Evolutionary conservation across 2,888 invertebrate genomes (phyloP).

Genomic region (Alcis repandata): DNA sequence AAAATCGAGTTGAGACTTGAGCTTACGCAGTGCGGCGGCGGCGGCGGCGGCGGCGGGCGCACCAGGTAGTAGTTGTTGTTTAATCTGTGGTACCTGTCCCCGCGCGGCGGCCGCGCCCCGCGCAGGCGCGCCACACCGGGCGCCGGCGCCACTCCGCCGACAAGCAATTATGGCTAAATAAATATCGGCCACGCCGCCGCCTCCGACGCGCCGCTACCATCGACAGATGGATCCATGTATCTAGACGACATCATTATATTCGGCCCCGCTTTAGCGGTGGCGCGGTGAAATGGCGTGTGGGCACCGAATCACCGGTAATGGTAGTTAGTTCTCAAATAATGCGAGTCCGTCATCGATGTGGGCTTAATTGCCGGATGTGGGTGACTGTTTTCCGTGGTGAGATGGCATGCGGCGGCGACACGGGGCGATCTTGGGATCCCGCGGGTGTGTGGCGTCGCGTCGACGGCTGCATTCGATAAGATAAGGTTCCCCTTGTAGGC

Average conservation of each 20-base stretch:
- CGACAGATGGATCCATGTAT: conserved; percentile 78
- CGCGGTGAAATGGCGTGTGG: conserved; percentile 70
- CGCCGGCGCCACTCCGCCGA: conserved; percentile 85
- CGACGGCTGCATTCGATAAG: conserved; percentile 68
- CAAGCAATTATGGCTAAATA: conserved; percentile 86
- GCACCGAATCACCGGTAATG: conserved; percentile 70
- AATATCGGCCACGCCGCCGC: conserved; percentile 80
- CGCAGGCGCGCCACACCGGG: conserved; percentile 80
- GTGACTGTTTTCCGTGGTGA: conserved; percentile 61
- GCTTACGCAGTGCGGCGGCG: conserved; percentile 77
- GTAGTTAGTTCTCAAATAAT: conserved; percentile 64
- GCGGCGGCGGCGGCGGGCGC: conserved; percentile 55
- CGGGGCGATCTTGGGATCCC: conserved; percentile 53
- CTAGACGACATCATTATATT: conserved; percentile 79
- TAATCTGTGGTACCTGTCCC: conserved; percentile 13
- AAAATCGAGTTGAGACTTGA: conserved; percentile 80
- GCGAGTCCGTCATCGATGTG: conserved; percentile 63
- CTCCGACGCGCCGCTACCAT: conserved; percentile 71
- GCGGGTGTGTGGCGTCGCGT: conserved; percentile 62
- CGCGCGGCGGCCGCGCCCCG: conserved; percentile 53
- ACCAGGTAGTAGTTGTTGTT: conserved; percentile 5
- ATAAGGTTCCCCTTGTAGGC: conserved; percentile 53
- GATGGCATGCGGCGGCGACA: conserved; percentile 44
- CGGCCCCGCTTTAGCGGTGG: conserved; percentile 66
- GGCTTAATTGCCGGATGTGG: conserved; percentile 70